These are phyloP conservation scores for Hirtodrosophila alboralis DNA, from an alignment of 2,888 invertebrate genomes.

Conservation along the genomic window DNA sequence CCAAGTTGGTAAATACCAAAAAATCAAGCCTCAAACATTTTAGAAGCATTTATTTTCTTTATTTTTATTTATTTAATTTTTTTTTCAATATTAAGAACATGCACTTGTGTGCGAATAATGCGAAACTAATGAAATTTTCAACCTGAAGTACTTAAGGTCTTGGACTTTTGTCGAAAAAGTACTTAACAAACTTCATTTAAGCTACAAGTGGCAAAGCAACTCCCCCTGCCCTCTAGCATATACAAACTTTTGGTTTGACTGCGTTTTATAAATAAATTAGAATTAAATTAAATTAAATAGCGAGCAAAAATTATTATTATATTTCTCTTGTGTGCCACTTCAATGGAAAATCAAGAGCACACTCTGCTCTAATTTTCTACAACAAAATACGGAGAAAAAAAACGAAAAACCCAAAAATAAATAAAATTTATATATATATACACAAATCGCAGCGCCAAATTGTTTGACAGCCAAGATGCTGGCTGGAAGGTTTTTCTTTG, in stretches of 20 bases:
- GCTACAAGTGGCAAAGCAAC: slow-evolving; percentile 58
- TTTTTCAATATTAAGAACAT: slow-evolving; percentile 33
- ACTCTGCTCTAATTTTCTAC: slow-evolving; percentile 65
- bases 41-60: slow-evolving; percentile 27
- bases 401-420: slow-evolving; percentile 15
- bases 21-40: slow-evolving; percentile 35
- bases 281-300: slow-evolving; percentile 74
- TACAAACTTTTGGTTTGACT: slow-evolving; percentile 7
- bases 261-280: slow-evolving; percentile 52
- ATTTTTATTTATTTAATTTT: slow-evolving; percentile 29
- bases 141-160: slow-evolving; percentile 63
- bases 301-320: slow-evolving; percentile 49
- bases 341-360: slow-evolving; percentile 68
- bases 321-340: slow-evolving; percentile 57
- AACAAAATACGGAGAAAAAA: slow-evolving; percentile 20
- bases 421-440: slow-evolving; percentile 23
- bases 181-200: slow-evolving; percentile 78
- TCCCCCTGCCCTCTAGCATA: too few relatives aligned
- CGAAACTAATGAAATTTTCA: slow-evolving; percentile 76
- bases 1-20: slow-evolving; percentile 34
- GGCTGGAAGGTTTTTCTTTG: slow-evolving; percentile 44
- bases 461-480: slow-evolving; percentile 52
- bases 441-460: slow-evolving; percentile 54
- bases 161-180: slow-evolving; percentile 55
- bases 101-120: slow-evolving; percentile 64